These are phyloP conservation scores for Hoplias malabaricus DNA, from an alignment of 2,113 vertebrate species.

Conservation along the genomic window DNA sequence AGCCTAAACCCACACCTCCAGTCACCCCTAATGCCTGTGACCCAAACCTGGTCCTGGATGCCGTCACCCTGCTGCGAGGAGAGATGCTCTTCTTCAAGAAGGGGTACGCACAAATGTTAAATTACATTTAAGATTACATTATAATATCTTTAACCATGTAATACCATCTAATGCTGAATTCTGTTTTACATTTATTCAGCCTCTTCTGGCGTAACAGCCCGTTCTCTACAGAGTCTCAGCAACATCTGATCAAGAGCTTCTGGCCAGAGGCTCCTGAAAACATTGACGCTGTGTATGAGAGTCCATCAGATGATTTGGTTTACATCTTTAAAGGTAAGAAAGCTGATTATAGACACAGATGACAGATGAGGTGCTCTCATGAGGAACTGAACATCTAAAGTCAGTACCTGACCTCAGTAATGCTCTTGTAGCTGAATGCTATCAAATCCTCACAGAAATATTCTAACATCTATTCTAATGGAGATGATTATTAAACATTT, in stretches of 20 bases:
- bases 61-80: slow-evolving; percentile 79
- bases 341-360: too few species aligned
- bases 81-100: slow-evolving; percentile 87
- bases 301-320: slow-evolving; percentile 36
- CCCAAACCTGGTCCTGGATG: slow-evolving; percentile 79
- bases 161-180: background rate
- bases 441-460: too few species aligned
- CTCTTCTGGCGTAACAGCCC: slow-evolving; percentile 82
- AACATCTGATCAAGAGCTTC: slow-evolving; percentile 78
- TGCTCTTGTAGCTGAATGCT: too few species aligned
- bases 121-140: background rate
- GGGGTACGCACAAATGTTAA: slow-evolving; percentile 68
- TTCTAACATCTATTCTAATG: too few species aligned
- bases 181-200: slow-evolving; percentile 69
- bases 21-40: slow-evolving; percentile 80
- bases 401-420: too few species aligned
- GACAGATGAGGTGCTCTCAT: too few species aligned
- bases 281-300: slow-evolving; percentile 83
- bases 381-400: too few species aligned
- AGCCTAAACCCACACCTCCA: slow-evolving; percentile 64
- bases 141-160: background rate
- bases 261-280: slow-evolving; percentile 79
- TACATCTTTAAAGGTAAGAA: slow-evolving; percentile 70
- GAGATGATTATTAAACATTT: too few species aligned
- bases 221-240: slow-evolving; percentile 50